Evolutionary conservation across 2,888 invertebrate species (phyloP), one percentile per base, ranked within the genome.

Genomic region (Nomada fabriciana): DNA sequence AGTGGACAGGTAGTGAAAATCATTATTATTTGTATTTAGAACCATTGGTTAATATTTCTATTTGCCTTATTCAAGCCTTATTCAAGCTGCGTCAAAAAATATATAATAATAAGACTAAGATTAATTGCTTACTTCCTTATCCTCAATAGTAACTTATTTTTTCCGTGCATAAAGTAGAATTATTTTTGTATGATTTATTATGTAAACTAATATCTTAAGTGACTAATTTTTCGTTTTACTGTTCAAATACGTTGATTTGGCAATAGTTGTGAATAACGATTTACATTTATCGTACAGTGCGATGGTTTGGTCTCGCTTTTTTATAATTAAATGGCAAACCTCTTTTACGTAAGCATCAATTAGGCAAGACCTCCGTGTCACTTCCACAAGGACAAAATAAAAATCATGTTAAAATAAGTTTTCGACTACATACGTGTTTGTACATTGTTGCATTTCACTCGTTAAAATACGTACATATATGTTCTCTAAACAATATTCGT

Each of bases 261-360:
- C 29, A 36, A 52, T 55, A 43, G 74, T 43, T 36, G 9, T 43
- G 2, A 18, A 1, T 20, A 20, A 42, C 2, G n/a, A 55, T 23
- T 10, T 23, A 71, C 85, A 47, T 68, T 73, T 53, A 55, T 29
- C 50, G 55, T 29, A 71, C 20, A 7, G 53, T 25, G 42, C 42
- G 57, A 77, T 59, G 18, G 29, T 77, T 52, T n/a, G 59, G 2
- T 18, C 20, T 52, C 7, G 20, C 23, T 42, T 15, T 15, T 50
- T 25, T 68, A 29, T 50, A 64, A 63, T 71, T 71, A 57, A 57
- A 23, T 23, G 63, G 63, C 15, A 23, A 3, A 57, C 20, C 43
- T 18, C 15, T 47, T 3, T 47, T 47, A 10, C 47, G 36, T 36
- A 36, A 36, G 36, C 15, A 15, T 15, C 47, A 47, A 15, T 63